Evolutionary conservation across 2,888 invertebrate species (phyloP).

Genomic region (Gari tellinella): DNA sequence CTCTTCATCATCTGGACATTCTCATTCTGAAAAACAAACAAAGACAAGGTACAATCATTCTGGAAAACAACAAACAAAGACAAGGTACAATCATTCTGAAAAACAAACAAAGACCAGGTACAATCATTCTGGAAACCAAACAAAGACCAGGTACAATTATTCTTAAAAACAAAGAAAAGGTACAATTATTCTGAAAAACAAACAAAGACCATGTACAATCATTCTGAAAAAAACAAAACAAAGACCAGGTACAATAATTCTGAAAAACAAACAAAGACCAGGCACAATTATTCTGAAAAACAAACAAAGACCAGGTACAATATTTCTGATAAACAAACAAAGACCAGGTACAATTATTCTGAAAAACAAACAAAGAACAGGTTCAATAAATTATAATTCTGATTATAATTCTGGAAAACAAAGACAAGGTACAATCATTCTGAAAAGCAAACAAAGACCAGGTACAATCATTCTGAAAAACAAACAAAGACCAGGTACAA

Average conservation of each 20-base stretch:
- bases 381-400: neutral
- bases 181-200: too few relatives aligned
- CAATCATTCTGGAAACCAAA: conserved; percentile 69
- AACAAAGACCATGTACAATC: too few relatives aligned
- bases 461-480: too few relatives aligned
- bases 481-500: too few relatives aligned
- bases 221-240: conserved; percentile 66
- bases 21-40: conserved; percentile 66
- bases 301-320: too few relatives aligned
- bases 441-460: too few relatives aligned
- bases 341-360: neutral
- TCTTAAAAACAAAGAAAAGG: neutral
- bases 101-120: too few relatives aligned
- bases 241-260: neutral
- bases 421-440: too few relatives aligned
- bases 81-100: neutral
- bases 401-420: too few relatives aligned
- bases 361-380: neutral
- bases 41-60: conserved; percentile 1
- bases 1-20: conserved; percentile 73
- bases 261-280: neutral
- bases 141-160: neutral
- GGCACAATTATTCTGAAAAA: too few relatives aligned
- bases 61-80: neutral
- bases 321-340: too few relatives aligned